These are phyloP conservation scores for Tetanocera ferruginea DNA, from an alignment of 2,888 invertebrate species.

Conservation along the genomic window DNA sequence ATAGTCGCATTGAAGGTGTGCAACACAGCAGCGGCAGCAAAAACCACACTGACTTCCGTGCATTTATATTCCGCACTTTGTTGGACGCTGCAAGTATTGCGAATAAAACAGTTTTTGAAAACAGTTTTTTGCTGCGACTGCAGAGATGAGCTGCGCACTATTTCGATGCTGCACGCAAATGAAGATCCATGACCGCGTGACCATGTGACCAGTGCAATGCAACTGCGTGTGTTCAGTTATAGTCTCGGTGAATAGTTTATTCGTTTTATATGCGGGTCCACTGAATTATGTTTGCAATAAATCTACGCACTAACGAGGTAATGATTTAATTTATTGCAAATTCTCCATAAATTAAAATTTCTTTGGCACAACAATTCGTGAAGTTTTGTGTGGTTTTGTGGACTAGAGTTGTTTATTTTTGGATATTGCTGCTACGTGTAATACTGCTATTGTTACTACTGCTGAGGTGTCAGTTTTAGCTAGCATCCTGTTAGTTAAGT, in stretches of 20 bases:
- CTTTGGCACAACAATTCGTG: slow-evolving; percentile 35
- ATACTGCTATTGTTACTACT: slow-evolving; percentile 24
- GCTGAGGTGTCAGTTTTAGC: background rate
- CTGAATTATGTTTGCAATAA: slow-evolving; percentile 46
- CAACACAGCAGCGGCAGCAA: background rate
- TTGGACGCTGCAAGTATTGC: slow-evolving; percentile 29
- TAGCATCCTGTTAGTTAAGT: slow-evolving; percentile 21
- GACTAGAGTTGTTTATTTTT: slow-evolving; percentile 41
- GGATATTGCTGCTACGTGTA: slow-evolving; percentile 21
- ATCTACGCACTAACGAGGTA: slow-evolving; percentile 57
- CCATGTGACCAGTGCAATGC: slow-evolving; percentile 25
- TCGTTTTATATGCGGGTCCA: background rate
- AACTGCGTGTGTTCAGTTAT: slow-evolving; percentile 11
- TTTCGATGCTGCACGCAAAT: slow-evolving; percentile 29
- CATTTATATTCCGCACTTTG: slow-evolving; percentile 15
- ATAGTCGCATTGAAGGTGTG: slow-evolving; percentile 4
- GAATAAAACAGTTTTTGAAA: slow-evolving; percentile 46
- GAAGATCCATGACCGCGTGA: slow-evolving; percentile 15
- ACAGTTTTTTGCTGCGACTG: background rate
- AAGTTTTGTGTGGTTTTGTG: background rate
- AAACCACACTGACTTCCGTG: slow-evolving; percentile 1
- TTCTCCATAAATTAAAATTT: slow-evolving; percentile 59
- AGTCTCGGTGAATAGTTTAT: background rate
- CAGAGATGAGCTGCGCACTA: background rate
- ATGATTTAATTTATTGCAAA: slow-evolving; percentile 64